Base-by-base conservation (phyloP, 2,113 vertebrate genomes). In the Urocolius indicus region DNA sequence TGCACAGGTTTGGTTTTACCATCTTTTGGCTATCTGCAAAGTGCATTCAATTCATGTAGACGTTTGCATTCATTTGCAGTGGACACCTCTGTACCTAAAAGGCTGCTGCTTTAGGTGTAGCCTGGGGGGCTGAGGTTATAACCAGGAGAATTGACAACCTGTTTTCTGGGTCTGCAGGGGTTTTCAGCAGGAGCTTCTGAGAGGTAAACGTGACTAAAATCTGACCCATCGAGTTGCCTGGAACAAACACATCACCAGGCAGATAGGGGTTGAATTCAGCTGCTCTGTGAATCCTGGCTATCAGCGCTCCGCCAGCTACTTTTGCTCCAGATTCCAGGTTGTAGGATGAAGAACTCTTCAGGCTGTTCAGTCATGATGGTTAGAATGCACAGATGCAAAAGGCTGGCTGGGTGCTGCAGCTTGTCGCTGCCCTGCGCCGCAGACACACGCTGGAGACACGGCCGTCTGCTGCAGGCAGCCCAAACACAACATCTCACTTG, bases 241-340 rank as follows among this genome's bases (percentile, higher is more conserved):
- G 48, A 87, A 80, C 67, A 80, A 91, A 72, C 30, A 23, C 18
- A 10, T 69, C 90, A 91, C 72, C 87, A 41, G 12, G 12, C 68
- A 65, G 90, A 83, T 59, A 90, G 72, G 72, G 71, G 49, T 16
- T 41, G 90, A 74, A 86, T 77, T 72, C 72, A 81, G 61, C 71
- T 88, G 85, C 41, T 94, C 43, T 52, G 43, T 84, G 55, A 29
- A 51, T 73, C 73, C 78, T 77, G 55, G 45, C 75, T 74, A 4
- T 51, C 61, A n/a, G 41, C 0, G 1, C 89, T 76, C 32, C 12
- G 2, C 0, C 2, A 87, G 55, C 71, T 93, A 16, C 3, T 1
- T 77, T 89, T 80, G 68, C 76, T 94, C 41, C 68, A 78, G 63
- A 66, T 94, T 93, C 55, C 24, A 72, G 45, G 78, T 45, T 78